A percentile compares a stretch with the other conserved stretches of the same genome.
These are phyloP conservation scores for Enteromius trimaculatus DNA, from an alignment of 2,797 vertebrate species.

Conservation along the genomic window DNA sequence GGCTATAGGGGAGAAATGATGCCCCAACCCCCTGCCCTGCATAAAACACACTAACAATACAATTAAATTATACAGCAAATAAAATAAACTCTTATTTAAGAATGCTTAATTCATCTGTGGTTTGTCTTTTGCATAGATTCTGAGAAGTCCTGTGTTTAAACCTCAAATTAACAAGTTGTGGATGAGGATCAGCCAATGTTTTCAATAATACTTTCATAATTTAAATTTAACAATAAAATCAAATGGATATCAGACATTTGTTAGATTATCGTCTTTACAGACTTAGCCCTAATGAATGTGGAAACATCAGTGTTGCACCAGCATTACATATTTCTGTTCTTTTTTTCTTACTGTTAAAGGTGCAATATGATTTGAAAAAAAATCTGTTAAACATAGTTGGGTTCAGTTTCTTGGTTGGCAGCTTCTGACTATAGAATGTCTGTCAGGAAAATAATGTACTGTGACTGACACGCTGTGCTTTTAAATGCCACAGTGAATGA, in stretches of 20 bases:
- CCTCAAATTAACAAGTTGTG: background rate
- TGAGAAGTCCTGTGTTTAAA: background rate
- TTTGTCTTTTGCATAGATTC: background rate
- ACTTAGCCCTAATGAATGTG: background rate
- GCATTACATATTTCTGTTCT: background rate
- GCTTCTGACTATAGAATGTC: slow-evolving; percentile 1
- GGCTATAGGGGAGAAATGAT: background rate
- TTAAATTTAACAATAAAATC: background rate
- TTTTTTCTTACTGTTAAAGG: background rate
- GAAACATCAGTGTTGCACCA: background rate
- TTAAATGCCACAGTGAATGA: background rate
- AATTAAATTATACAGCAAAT: background rate
- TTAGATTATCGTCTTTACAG: background rate
- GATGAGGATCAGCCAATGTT: background rate
- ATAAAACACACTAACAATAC: background rate
- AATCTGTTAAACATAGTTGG: background rate
- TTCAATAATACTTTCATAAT: background rate
- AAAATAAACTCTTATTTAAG: background rate
- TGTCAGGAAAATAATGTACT: background rate
- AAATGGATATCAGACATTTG: background rate
- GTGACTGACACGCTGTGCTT: slow-evolving; percentile 10
- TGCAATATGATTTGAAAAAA: background rate
- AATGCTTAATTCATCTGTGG: background rate
- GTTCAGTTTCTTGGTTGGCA: slow-evolving; percentile 1
- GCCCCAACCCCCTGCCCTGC: background rate